These are phyloP conservation scores for Plebejus melissa DNA, from an alignment of 2,888 invertebrate species.

Conservation along the genomic window DNA sequence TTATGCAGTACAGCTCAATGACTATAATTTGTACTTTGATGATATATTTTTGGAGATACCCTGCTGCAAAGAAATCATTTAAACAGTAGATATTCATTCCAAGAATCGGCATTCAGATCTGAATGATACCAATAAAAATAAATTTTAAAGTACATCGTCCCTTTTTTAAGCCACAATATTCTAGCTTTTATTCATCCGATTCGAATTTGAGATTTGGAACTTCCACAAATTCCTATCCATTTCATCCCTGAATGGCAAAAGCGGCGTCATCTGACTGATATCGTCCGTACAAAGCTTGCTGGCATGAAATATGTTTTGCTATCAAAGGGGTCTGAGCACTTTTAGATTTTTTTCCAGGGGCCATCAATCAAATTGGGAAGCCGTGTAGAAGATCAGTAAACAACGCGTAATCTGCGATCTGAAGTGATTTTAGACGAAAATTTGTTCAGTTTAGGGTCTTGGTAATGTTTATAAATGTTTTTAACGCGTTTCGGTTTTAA, in stretches of 20 bases:
- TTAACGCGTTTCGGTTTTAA: background rate
- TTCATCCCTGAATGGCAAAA: conserved; percentile 43
- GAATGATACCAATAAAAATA: background rate
- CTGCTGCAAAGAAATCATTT: background rate
- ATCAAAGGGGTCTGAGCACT: conserved; percentile 48
- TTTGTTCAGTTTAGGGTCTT: background rate
- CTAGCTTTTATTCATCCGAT: conserved; percentile 30
- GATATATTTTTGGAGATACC: too few relatives aligned
- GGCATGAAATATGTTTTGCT: conserved; percentile 61
- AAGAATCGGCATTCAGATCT: background rate
- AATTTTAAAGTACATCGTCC: background rate
- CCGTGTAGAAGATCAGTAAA: conserved; percentile 39
- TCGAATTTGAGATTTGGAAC: conserved; percentile 39
- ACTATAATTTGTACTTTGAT: too few relatives aligned
- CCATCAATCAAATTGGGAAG: conserved; percentile 41
- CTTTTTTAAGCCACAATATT: background rate
- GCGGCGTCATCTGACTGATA: conserved; percentile 44
- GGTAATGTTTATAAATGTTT: background rate
- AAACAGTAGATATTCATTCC: background rate
- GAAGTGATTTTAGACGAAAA: conserved; percentile 33
- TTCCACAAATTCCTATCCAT: conserved; percentile 43
- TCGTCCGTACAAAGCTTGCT: conserved; percentile 51
- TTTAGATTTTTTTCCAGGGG: conserved; percentile 39
- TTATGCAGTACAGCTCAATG: too few relatives aligned
- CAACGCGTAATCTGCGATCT: conserved; percentile 43